These are phyloP conservation scores for Odobenus rosmarus DNA, from an alignment of 2,113 vertebrate species.

Conservation along the genomic window DNA sequence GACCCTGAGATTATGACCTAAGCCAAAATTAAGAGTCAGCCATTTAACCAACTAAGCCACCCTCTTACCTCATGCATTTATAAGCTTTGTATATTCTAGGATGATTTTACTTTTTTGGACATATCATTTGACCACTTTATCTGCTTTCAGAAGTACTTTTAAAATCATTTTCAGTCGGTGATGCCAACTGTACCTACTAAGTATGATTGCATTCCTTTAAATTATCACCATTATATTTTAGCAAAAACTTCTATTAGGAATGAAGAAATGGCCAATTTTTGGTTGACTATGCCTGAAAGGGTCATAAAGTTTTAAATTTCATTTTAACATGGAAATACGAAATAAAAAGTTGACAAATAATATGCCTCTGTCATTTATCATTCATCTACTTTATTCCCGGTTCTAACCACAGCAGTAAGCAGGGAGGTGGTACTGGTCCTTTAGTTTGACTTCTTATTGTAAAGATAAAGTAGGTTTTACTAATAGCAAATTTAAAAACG, in stretches of 20 bases:
- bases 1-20: background rate
- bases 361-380: background rate
- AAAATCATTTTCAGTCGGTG: constrained; percentile 26
- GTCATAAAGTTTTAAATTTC: background rate
- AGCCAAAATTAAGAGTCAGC: background rate
- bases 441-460: background rate
- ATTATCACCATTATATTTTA: constrained; percentile 31
- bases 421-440: background rate
- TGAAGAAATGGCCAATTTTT: background rate
- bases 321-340: background rate
- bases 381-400: background rate
- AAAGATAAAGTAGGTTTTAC: background rate
- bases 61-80: background rate
- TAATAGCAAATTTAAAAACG: background rate
- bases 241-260: background rate
- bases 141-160: background rate
- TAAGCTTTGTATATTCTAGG: background rate
- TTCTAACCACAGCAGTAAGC: background rate
- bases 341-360: constrained; percentile 6
- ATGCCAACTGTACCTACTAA: background rate
- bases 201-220: background rate
- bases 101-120: background rate
- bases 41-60: background rate
- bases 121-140: background rate
- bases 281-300: background rate